Conservation (phyloP, 2,888 invertebrate species). For the Augochlorella aurata region DNA sequence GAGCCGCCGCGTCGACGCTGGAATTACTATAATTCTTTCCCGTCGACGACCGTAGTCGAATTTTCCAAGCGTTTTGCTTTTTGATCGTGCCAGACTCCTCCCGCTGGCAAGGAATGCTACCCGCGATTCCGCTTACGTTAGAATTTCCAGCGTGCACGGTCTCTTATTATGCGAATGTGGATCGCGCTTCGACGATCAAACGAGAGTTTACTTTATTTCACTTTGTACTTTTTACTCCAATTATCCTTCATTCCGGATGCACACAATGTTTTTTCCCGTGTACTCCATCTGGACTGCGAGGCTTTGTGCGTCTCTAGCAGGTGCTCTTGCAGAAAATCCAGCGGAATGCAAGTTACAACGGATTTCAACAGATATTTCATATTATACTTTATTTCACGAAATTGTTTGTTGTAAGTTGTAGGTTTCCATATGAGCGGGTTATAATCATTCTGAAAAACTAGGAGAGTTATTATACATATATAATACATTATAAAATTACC, state of each 20-base stretch:
- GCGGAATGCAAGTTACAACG: too few species aligned
- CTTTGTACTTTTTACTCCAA: neutral
- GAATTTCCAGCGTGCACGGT: neutral
- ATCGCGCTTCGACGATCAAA: neutral
- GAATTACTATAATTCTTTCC: conserved; percentile 28
- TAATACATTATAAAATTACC: too few species aligned
- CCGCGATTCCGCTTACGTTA: neutral
- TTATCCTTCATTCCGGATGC: neutral
- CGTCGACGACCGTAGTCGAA: conserved; percentile 9
- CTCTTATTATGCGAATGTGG: neutral
- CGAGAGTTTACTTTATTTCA: neutral
- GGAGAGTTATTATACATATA: too few species aligned
- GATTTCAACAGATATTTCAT: too few species aligned
- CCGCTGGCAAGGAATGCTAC: neutral
- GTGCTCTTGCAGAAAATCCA: too few species aligned
- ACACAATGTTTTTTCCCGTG: neutral
- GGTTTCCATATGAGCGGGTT: too few species aligned
- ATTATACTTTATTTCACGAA: too few species aligned
- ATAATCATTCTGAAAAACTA: too few species aligned
- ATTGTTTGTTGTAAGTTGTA: too few species aligned
- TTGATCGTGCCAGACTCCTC: neutral
- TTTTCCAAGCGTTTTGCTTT: conserved; percentile 32
- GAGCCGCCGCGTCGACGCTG: conserved; percentile 35
- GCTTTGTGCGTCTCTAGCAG: neutral
- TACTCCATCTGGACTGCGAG: neutral